Percentiles rank a stretch among this genome's conserved stretches.
Evolutionary conservation across 2,113 vertebrate species (phyloP).

Genomic region (Telmatochromis sp.): DNA sequence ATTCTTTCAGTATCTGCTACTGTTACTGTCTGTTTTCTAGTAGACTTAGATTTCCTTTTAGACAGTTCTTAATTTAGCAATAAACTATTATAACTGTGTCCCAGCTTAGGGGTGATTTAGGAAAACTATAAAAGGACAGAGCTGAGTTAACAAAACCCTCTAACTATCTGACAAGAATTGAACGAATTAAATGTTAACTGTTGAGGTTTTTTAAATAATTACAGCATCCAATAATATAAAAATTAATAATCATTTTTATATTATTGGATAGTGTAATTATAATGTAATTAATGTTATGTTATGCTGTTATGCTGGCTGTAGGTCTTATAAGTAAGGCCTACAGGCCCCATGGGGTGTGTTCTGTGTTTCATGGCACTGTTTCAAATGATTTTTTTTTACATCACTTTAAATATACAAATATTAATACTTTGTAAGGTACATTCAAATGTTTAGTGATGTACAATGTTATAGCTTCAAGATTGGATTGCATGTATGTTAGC

Average conservation of each 20-base stretch:
- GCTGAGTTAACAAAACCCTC: background rate
- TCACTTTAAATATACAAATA: background rate
- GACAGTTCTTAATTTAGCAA: background rate
- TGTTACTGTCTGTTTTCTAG: background rate
- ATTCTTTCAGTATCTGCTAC: background rate
- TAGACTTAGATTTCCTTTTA: background rate
- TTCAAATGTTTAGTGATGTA: background rate
- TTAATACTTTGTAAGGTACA: background rate
- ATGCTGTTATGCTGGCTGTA: background rate
- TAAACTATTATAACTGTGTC: background rate
- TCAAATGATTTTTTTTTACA: background rate
- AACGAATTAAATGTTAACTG: background rate
- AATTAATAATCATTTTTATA: background rate
- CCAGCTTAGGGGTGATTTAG: background rate
- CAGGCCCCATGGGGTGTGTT: background rate
- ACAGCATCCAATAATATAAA: background rate
- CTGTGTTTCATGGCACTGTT: background rate
- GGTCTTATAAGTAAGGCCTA: background rate
- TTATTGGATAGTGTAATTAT: background rate
- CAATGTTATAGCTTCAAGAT: background rate
- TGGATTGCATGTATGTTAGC: background rate
- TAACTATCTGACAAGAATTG: background rate
- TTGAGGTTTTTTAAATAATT: background rate
- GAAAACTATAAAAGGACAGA: background rate
- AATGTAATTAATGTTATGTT: background rate